Base-by-base conservation (phyloP, 2,113 vertebrate genomes). In the Lycaon pictus region DNA sequence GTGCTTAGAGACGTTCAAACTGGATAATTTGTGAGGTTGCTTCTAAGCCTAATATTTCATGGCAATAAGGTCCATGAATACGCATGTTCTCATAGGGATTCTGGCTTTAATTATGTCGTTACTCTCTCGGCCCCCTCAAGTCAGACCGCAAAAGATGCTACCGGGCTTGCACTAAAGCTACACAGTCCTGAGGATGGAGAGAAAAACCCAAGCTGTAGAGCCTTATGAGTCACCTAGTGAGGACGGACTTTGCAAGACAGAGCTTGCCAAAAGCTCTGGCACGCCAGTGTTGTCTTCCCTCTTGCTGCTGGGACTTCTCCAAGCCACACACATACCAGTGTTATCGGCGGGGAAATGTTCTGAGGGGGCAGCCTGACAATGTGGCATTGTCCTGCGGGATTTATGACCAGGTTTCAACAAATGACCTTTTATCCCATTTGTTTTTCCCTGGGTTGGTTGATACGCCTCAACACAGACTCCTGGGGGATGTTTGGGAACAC, bases 351-450 rank as follows among this genome's bases (percentile, higher is more conserved):
- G 65, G 81, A 86, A 79, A 79, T 81, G 90, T 85, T 72, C 25
- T 1, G 19, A 55, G 76, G 81, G 69, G 81, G 56, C 72, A 86
- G 77, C 72, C 58, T 90, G 88, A 97, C 97, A 97, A 96, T 93
- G 93, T 69, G 60, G 90, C 97, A 97, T 97, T 98, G 97, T 98
- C 95, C 96, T 43, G 1, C 19, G 96, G 93, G 90, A 96, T 91
- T 93, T 88, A 89, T 74, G 55, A 86, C 65, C 16, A 35, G 85
- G 37, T 93, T 96, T 83, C 32, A 97, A 97, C 94, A 96, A 97
- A 71, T 88, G 94, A 95, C 85, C 95, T 90, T 97, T 90, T 94
- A 80, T 98, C 85, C 85, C 71, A 62, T 93, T 90, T 97, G 71
- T 86, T 96, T 96, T 90, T 35, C 77, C 85, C 56, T 76, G 19